Conservation (phyloP, 2,113 vertebrate genomes). For the Fregetta grallaria region DNA sequence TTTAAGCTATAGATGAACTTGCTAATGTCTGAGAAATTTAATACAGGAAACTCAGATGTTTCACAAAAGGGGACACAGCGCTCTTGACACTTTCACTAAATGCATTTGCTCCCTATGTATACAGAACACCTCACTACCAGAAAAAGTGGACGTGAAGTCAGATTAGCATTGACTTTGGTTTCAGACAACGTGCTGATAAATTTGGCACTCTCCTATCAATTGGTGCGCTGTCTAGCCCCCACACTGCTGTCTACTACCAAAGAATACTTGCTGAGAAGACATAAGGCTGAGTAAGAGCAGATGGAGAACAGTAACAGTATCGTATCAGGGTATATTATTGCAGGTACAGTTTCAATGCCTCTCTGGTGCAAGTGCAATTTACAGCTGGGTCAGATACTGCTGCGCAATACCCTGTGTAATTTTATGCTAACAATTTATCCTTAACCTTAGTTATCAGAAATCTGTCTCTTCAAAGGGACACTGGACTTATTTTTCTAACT, state of each 20-base stretch:
- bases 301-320: neutral
- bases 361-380: conserved; percentile 1
- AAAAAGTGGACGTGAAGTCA: neutral
- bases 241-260: neutral
- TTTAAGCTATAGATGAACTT: neutral
- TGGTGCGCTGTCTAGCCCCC: neutral
- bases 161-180: conserved; percentile 10
- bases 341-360: conserved; percentile 15
- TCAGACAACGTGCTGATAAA: neutral
- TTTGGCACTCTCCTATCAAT: neutral
- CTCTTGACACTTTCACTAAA: neutral
- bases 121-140: neutral
- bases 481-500: neutral
- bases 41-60: neutral
- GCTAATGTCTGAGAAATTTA: neutral
- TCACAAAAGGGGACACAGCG: neutral
- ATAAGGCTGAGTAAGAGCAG: conserved; percentile 19
- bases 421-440: neutral
- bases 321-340: neutral
- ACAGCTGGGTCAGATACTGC: conserved; percentile 18
- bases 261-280: conserved; percentile 12
- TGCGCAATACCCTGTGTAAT: neutral
- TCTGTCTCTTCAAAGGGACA: neutral
- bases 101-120: neutral
- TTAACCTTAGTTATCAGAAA: neutral